phyloP scores from a whole-genome alignment of 2,113 vertebrate species.

The Corynorhinus townsendii region DNA sequence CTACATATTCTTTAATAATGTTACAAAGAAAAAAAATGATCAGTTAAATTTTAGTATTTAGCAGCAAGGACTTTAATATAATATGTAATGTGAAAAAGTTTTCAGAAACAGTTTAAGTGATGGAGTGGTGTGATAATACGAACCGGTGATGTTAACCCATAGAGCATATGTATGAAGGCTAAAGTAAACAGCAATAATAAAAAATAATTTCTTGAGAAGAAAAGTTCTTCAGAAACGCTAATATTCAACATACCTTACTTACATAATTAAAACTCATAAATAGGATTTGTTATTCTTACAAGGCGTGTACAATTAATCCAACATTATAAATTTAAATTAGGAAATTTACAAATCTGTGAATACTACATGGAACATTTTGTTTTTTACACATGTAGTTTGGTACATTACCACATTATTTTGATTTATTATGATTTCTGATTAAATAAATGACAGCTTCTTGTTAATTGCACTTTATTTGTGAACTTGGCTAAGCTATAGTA shows the following conservation, averaged over 20 bases:
- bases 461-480: neutral
- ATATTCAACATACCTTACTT: neutral
- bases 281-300: neutral
- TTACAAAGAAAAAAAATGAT: neutral
- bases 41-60: neutral
- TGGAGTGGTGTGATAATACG: neutral
- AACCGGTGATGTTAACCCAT: neutral
- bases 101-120: neutral
- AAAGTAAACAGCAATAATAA: neutral
- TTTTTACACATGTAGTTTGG: neutral
- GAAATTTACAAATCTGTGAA: neutral
- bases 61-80: neutral
- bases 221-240: neutral
- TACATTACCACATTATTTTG: neutral
- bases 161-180: neutral
- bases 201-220: neutral
- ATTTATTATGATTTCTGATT: neutral
- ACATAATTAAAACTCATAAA: neutral
- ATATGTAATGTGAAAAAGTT: neutral
- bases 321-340: neutral
- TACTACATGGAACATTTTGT: neutral
- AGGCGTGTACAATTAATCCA: neutral
- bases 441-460: neutral
- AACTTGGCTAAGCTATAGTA: neutral
- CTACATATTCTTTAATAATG: neutral